phyloP scores from a whole-genome alignment of 92 coral and sea anemone species.

The Epizoanthus fatuus region DNA sequence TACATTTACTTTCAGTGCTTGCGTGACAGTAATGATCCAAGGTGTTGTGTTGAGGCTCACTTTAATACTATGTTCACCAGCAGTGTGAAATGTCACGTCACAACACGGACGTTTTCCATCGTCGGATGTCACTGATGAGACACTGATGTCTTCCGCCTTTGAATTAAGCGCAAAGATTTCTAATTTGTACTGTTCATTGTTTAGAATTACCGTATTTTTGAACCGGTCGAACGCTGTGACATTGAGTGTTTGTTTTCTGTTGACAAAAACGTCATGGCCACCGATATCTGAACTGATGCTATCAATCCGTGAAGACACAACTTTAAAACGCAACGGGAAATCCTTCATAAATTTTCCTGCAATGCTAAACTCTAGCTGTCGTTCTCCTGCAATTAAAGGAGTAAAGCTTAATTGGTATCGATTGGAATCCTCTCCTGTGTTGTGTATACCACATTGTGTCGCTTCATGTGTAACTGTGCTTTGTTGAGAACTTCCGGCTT shows the following conservation, averaged over 20 bases:
- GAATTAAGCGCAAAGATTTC: not conserved
- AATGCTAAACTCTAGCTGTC: too few species aligned
- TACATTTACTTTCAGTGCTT: not conserved
- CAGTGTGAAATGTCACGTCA: not conserved
- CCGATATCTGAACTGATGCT: not conserved
- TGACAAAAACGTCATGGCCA: not conserved
- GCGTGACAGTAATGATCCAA: not conserved
- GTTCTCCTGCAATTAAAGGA: too few species aligned
- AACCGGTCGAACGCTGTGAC: conserved; percentile 13
- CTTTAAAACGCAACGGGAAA: not conserved
- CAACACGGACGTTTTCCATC: not conserved
- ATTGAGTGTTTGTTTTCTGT: not conserved
- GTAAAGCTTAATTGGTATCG: too few species aligned
- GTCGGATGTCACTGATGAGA: not conserved
- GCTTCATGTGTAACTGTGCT: too few species aligned
- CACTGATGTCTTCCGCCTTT: not conserved
- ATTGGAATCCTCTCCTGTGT: too few species aligned
- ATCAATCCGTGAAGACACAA: not conserved
- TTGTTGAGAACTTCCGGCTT: too few species aligned
- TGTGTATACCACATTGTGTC: too few species aligned
- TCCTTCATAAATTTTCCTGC: not conserved
- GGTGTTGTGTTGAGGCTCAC: not conserved
- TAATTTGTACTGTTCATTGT: not conserved
- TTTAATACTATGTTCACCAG: not conserved
- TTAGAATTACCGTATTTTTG: not conserved